Evolutionary conservation across 2,888 invertebrate genomes (phyloP).

Genomic region (Terebella lapidaria): DNA sequence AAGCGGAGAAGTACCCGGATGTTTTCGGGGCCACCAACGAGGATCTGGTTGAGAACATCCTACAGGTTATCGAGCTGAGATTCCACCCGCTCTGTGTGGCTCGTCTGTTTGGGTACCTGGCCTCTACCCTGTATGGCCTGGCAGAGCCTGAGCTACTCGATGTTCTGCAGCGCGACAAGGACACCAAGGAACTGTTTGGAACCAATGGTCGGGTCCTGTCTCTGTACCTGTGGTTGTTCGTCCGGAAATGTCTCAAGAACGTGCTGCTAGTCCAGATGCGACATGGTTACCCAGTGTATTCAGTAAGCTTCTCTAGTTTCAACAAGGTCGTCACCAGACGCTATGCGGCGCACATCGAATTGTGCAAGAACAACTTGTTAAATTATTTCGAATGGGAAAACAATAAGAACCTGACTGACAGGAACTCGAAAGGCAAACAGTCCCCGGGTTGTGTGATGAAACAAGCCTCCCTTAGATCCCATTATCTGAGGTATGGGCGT

Average conservation of each 20-base stretch:
- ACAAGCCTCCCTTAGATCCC: neutral
- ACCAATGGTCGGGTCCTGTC: neutral
- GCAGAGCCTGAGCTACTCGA: slow-evolving; percentile 18
- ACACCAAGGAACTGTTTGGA: neutral
- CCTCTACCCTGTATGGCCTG: slow-evolving; percentile 10
- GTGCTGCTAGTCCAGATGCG: neutral
- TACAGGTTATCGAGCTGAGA: no score
- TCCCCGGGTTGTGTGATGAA: neutral
- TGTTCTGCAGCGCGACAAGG: slow-evolving; percentile 9
- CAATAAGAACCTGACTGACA: neutral
- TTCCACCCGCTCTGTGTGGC: no score
- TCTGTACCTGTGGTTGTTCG: slow-evolving; percentile 2
- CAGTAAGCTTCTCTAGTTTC: slow-evolving; percentile 3
- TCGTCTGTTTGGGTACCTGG: no score
- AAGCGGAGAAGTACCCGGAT: no score
- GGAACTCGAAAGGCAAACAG: neutral
- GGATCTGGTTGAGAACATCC: no score
- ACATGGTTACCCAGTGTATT: slow-evolving; percentile 1
- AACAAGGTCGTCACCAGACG: slow-evolving; percentile 3
- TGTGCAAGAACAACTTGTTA: neutral
- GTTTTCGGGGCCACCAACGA: no score
- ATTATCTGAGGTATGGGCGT: neutral
- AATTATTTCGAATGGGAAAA: slow-evolving; percentile 12
- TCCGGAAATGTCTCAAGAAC: neutral
- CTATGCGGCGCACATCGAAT: neutral